Evolutionary conservation across 2,113 vertebrate genomes (phyloP), one percentile per base, ranked within the genome.

Genomic region (Dipodomys spectabilis): DNA sequence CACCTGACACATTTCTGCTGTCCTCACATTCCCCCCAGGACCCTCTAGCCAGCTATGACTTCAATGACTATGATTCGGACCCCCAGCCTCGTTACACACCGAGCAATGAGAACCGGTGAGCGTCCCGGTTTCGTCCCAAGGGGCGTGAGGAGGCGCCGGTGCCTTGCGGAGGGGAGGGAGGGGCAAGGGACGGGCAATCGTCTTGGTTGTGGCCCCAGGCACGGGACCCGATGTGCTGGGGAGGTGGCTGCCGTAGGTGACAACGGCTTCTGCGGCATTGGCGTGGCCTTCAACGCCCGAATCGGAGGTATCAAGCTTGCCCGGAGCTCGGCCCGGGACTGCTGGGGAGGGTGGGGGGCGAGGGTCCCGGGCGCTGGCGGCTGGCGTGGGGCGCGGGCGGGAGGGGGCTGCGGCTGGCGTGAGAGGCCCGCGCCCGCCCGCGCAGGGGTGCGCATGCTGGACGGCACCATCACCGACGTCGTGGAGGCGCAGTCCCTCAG

Each of bases 401-500:
- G 53, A 1, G 11, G n/a, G 57, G 0, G 2, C 30, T 15, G 77
- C 32, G 19, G 65, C 77, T 10, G 20, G 44, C 23, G 22, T 9
- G 44, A 79, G 83, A 73, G 83, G 57, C 75, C 49, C 67, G 72
- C 19, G 25, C 60, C 67, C 44, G 12, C 85, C 20, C 32, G 0
- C 0, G 15, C 97, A 99, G 98, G 98, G 0, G 98, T 99, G 88
- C 94, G 98, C 82, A 98, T 98, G 98, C 96, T 99, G 88, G 98
- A 98, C 0, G 98, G 98, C 0, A 45, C 95, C 69, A 93, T 98
- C 94, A 98, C 92, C 0, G 98, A 99, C 30, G 0, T 98, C 1
- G 87, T 98, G 30, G 98, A 99, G 94, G 98, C 98, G 4, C 98
- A 96, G 93, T 98, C 98, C 0, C 97, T 99, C 91, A 98, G 98